A percentile compares a stretch with the other conserved stretches of the same genome.
Conservation (phyloP, 2,113 vertebrate genomes). For the Bettongia penicillata region DNA sequence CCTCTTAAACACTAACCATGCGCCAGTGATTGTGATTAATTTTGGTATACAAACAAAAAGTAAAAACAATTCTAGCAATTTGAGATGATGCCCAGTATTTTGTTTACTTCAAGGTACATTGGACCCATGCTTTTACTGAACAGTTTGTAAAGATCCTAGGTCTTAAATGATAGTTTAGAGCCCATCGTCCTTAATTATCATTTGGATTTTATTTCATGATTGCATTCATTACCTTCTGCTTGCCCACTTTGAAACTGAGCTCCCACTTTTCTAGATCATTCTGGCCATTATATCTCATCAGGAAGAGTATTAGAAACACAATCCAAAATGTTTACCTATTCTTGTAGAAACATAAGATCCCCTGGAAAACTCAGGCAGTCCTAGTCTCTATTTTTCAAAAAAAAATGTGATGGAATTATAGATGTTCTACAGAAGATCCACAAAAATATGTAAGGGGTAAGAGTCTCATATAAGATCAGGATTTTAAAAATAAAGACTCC, state of each 20-base stretch:
- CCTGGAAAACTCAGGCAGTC: background rate
- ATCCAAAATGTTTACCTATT: background rate
- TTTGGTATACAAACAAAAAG: background rate
- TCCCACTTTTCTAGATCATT: constrained; percentile 5
- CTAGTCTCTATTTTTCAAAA: constrained; percentile 4
- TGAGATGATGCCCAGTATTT: background rate
- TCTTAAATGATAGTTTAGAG: background rate
- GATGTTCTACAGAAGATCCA: constrained; percentile 26
- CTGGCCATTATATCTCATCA: background rate
- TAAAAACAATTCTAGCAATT: background rate
- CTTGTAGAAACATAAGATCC: background rate
- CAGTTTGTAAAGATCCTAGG: background rate
- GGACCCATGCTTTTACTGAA: background rate
- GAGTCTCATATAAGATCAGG: background rate
- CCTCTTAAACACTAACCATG: background rate
- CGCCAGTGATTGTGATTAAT: background rate
- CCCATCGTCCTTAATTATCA: background rate
- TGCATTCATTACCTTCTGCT: background rate
- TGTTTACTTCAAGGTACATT: background rate
- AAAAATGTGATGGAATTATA: background rate
- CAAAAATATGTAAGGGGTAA: background rate
- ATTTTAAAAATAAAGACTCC: constrained; percentile 17
- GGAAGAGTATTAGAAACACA: background rate
- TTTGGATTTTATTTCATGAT: constrained; percentile 11
- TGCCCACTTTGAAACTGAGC: background rate